Evolutionary conservation across 2,888 invertebrate genomes (phyloP).

Genomic region (Ptychoptera contaminata): DNA sequence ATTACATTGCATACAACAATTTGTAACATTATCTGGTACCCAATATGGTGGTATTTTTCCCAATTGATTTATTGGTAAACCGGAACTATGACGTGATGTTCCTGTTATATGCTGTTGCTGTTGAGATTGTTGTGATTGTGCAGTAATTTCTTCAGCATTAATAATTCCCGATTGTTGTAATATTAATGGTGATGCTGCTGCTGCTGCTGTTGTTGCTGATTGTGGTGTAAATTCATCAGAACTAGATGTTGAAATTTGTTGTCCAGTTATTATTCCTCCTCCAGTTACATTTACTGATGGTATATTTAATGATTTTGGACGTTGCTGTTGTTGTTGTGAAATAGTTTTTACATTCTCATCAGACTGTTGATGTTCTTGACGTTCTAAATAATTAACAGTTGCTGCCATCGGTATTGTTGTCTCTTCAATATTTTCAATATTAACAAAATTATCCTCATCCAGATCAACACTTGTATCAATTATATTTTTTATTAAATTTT

Average conservation of each 20-base stretch:
- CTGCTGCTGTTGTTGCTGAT: slow-evolving; percentile 16
- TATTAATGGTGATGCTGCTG: too few relatives aligned
- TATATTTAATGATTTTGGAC: slow-evolving; percentile 26
- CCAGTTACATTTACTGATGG: slow-evolving; percentile 13
- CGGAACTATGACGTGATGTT: slow-evolving; percentile 17
- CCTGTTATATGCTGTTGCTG: slow-evolving; percentile 22
- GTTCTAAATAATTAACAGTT: too few relatives aligned
- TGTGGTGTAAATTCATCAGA: slow-evolving; percentile 17
- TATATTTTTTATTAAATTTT: too few relatives aligned
- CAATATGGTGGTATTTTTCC: slow-evolving; percentile 69
- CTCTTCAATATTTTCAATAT: too few relatives aligned
- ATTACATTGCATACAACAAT: slow-evolving; percentile 70
- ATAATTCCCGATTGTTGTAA: too few relatives aligned
- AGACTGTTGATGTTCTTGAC: too few relatives aligned
- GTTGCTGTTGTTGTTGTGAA: slow-evolving; percentile 9
- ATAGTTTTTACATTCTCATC: not conserved
- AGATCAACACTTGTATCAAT: slow-evolving; percentile 7
- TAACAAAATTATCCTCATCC: not conserved
- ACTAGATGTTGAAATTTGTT: slow-evolving; percentile 15
- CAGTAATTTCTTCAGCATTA: slow-evolving; percentile 15
- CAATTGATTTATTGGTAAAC: slow-evolving; percentile 27
- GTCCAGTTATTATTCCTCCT: slow-evolving; percentile 15
- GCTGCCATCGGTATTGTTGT: too few relatives aligned
- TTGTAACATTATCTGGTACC: slow-evolving; percentile 72
- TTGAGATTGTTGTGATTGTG: slow-evolving; percentile 20